These are phyloP conservation scores for Drosophila monieri DNA, from an alignment of 2,888 invertebrate species.

Conservation along the genomic window DNA sequence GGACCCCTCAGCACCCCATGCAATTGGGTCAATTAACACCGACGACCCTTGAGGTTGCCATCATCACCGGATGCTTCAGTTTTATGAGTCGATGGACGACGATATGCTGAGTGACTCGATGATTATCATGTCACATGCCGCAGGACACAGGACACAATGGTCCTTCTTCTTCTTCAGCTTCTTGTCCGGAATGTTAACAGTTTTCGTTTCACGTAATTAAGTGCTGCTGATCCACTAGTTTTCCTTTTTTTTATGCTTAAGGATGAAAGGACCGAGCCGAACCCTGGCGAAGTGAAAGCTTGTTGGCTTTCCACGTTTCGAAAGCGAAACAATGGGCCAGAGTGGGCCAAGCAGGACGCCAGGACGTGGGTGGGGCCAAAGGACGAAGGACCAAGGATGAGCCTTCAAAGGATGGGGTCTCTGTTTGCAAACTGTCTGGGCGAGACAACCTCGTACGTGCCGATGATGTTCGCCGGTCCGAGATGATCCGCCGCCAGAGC, in stretches of 20 bases:
- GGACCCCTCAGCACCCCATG: background rate
- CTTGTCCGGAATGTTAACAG: slow-evolving; percentile 67
- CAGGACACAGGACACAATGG: slow-evolving; percentile 56
- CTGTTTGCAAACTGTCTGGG: slow-evolving; percentile 78
- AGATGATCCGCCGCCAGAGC: slow-evolving; percentile 3
- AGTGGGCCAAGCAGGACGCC: background rate
- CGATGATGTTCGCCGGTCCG: slow-evolving; percentile 34
- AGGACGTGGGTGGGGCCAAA: background rate
- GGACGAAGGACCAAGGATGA: background rate
- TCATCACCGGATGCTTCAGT: slow-evolving; percentile 25
- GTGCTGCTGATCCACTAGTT: slow-evolving; percentile 78
- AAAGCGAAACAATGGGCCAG: slow-evolving; percentile 40
- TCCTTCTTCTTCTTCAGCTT: background rate
- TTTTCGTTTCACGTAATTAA: slow-evolving; percentile 79
- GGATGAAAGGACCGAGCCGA: slow-evolving; percentile 10
- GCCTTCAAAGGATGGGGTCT: background rate
- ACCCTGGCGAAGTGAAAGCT: slow-evolving; percentile 57
- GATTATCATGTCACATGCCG: slow-evolving; percentile 75
- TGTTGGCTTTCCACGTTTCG: slow-evolving; percentile 35
- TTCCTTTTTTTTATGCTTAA: slow-evolving; percentile 14
- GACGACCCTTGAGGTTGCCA: slow-evolving; percentile 37
- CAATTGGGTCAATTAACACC: slow-evolving; percentile 55
- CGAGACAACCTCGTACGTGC: slow-evolving; percentile 70
- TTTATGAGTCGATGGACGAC: slow-evolving; percentile 13
- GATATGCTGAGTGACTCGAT: slow-evolving; percentile 51